A percentile compares a stretch with the other conserved stretches of the same genome.
Evolutionary conservation across 1,140 invertebrate species (phyloP).

Genomic region (Sipha flava): DNA sequence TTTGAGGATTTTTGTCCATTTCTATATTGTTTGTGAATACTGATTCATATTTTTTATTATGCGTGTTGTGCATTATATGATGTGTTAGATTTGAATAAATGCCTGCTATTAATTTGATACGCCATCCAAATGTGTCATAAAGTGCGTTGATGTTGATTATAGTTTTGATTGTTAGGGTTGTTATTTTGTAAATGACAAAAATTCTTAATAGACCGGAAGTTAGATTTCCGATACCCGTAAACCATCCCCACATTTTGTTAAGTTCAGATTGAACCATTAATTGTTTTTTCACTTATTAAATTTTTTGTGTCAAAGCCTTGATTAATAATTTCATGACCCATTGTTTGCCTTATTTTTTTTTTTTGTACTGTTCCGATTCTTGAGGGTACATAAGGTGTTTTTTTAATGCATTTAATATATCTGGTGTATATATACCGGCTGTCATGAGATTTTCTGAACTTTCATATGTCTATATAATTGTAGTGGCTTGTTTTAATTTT

Average conservation of each 20-base stretch:
- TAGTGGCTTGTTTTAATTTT: background rate
- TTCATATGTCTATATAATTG: background rate
- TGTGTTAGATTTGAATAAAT: background rate
- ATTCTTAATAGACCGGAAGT: background rate
- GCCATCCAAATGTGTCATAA: background rate
- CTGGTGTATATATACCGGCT: background rate
- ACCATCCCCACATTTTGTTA: background rate
- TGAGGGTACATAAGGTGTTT: background rate
- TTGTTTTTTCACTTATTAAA: background rate
- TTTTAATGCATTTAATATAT: background rate
- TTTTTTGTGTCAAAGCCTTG: background rate
- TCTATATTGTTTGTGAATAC: no score
- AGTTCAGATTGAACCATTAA: background rate
- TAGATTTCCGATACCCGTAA: background rate
- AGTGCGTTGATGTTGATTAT: background rate
- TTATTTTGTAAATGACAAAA: background rate
- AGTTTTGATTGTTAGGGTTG: background rate
- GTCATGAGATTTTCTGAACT: background rate
- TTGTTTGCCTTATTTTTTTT: background rate
- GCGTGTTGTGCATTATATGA: background rate
- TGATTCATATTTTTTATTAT: no score
- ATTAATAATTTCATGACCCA: background rate
- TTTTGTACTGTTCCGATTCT: background rate
- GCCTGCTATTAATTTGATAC: background rate
- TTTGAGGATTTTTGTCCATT: no score